Evolutionary conservation across 92 coral and sea anemone genomes (phyloP), one percentile per base, ranked within the genome.

Genomic region (Hydrozoanthus gracilis): DNA sequence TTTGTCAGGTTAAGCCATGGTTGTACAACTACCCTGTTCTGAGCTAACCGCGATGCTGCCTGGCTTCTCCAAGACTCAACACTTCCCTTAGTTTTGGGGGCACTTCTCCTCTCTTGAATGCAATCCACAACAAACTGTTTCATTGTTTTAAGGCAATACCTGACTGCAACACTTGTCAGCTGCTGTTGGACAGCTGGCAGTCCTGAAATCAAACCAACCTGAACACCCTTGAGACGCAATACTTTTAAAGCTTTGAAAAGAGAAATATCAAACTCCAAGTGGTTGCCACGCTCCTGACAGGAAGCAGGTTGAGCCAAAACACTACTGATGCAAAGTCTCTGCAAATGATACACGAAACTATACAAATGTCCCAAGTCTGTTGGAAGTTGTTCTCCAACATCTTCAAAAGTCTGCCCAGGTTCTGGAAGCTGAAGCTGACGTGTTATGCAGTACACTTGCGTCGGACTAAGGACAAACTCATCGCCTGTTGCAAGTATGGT

Each of bases 361-460:
- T 96, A 96, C 52, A 96, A 83, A 88, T 93, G 91, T 27, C 98
- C 99, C 13, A 96, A 82, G 74, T 96, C 98, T 14, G 92, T 82
- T 1, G 87, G 85, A 7, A 80, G 85, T 12, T 65, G 44, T 16
- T 79, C 83, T 20, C 86, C 91, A 46, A 55, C 82, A 12, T 95
- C 95, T 61, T 90, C 99, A 18, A 88, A 47, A 3, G 90, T 83
- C 58, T 75, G 78, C 5, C 85, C 74, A 60, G 95, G 96, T 66
- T 96, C 94, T 3, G 99, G 99, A 35, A 96, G 83, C 82, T 96
- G 98, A 35, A 96, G 88, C 79, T 96, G 99, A 49, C 97, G 91
- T 2, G 99, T 93, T 12, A 96, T 90, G 65, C 98, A 96, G 50
- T 95, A 96, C 72, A 96, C 82, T 73, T 96, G 97, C 27, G 99